Evolutionary conservation across 2,888 invertebrate species (phyloP).

Genomic region (Drosophila maculinotata): DNA sequence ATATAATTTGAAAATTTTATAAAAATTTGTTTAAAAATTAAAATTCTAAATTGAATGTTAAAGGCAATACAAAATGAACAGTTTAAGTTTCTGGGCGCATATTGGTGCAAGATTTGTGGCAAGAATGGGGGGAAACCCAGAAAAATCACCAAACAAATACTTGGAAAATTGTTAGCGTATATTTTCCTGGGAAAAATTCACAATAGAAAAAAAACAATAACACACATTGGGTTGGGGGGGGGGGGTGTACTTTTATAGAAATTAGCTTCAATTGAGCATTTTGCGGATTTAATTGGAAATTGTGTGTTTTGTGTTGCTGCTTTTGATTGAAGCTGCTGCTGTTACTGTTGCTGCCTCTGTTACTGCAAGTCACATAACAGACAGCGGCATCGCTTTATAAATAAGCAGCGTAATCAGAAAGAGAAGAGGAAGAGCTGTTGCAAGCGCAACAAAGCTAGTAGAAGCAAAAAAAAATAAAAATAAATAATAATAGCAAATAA

Average conservation of each 20-base stretch:
- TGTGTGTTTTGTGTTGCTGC: slow-evolving; percentile 32
- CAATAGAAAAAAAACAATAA: slow-evolving; percentile 31
- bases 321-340: slow-evolving; percentile 50
- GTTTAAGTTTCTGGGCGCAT: too few relatives aligned
- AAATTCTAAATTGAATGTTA: too few relatives aligned
- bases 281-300: slow-evolving; percentile 69
- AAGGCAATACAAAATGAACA: too few relatives aligned
- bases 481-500: too few relatives aligned
- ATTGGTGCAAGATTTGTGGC: too few relatives aligned
- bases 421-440: slow-evolving; percentile 29
- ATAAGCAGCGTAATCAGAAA: slow-evolving; percentile 64
- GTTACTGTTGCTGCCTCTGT: slow-evolving; percentile 4
- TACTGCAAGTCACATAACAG: slow-evolving; percentile 37
- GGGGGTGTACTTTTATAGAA: slow-evolving; percentile 54
- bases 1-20: slow-evolving; percentile 57
- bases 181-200: slow-evolving; percentile 58
- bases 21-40: too few relatives aligned
- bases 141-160: too few relatives aligned
- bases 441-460: slow-evolving; percentile 31
- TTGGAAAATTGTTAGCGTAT: too few relatives aligned
- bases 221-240: slow-evolving; percentile 8
- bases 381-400: slow-evolving; percentile 59
- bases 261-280: slow-evolving; percentile 74
- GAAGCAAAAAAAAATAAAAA: slow-evolving; percentile 45
- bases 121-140: too few relatives aligned